Percentiles rank a stretch among this genome's conserved stretches.
Evolutionary conservation across 2,888 invertebrate species (phyloP).

Genomic region (Petrophora chlorosata): DNA sequence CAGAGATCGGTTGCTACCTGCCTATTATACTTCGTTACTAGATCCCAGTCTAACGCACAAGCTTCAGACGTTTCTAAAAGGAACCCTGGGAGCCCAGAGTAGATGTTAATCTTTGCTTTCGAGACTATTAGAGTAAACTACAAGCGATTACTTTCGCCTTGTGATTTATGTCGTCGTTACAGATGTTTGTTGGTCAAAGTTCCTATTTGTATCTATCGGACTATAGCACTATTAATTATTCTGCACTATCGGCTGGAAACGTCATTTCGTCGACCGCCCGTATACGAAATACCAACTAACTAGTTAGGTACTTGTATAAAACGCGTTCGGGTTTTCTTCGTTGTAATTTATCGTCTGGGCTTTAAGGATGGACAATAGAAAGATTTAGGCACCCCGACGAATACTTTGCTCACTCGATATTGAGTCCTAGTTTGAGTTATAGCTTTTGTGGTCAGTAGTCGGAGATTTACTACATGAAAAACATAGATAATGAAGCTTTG

Average conservation of each 20-base stretch:
- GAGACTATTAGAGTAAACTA: constrained; percentile 8
- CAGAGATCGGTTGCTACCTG: constrained; percentile 30
- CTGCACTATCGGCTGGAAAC: too few relatives aligned
- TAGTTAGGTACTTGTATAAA: background rate
- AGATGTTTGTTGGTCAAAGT: constrained; percentile 44
- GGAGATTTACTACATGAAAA: background rate
- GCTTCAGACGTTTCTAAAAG: constrained; percentile 11
- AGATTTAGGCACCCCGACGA: constrained; percentile 20
- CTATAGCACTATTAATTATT: too few relatives aligned
- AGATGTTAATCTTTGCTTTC: constrained; percentile 15
- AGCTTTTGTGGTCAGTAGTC: constrained; percentile 3
- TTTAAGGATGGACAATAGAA: constrained; percentile 31
- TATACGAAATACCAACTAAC: constrained; percentile 12
- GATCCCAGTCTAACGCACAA: constrained; percentile 7
- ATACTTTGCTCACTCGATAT: constrained; percentile 35
- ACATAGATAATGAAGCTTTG: background rate
- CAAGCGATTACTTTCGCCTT: constrained; percentile 15
- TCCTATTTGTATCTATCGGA: constrained; percentile 43
- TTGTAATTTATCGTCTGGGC: constrained; percentile 47
- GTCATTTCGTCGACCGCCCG: constrained; percentile 10
- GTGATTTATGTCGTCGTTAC: constrained; percentile 10
- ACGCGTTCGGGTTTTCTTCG: constrained; percentile 40
- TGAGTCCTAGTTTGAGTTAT: constrained; percentile 10
- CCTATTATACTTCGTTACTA: constrained; percentile 27
- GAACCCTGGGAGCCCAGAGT: background rate